Conservation (phyloP, 1,140 invertebrate species). For the Sarcophaga peregrina region DNA sequence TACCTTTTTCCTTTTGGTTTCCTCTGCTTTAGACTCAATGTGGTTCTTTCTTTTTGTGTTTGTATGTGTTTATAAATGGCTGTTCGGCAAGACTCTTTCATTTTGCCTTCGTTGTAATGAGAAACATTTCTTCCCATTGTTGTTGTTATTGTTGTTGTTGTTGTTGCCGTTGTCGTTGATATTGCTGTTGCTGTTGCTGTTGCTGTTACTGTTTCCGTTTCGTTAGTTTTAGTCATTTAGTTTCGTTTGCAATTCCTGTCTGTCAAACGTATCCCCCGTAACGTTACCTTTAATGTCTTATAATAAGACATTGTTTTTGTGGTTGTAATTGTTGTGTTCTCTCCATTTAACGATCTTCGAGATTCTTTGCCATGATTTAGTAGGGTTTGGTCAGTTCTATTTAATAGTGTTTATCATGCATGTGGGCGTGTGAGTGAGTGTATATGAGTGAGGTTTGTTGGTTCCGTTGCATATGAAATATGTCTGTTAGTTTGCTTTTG, state of each 20-base stretch:
- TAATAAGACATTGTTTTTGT: not conserved
- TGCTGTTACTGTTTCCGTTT: conserved; percentile 7
- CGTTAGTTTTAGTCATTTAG: conserved; percentile 6
- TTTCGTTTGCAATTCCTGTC: not conserved
- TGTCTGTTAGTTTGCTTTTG: too few relatives aligned
- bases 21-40: too few relatives aligned
- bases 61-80: not conserved
- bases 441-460: not conserved
- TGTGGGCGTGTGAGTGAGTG: not conserved
- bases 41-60: not conserved
- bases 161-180: conserved; percentile 20
- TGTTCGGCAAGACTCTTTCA: not conserved
- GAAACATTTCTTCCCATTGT: too few relatives aligned
- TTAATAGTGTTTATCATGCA: not conserved
- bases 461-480: too few relatives aligned
- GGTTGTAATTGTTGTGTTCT: not conserved
- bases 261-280: not conserved
- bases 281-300: conserved; percentile 10
- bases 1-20: not conserved
- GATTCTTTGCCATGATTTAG: not conserved
- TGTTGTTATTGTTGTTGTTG: too few relatives aligned
- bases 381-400: not conserved
- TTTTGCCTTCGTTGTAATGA: too few relatives aligned
- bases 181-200: conserved; percentile 14
- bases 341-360: not conserved